These are phyloP conservation scores for Palloptera scutellata DNA, from an alignment of 2,888 invertebrate genomes.

Conservation along the genomic window DNA sequence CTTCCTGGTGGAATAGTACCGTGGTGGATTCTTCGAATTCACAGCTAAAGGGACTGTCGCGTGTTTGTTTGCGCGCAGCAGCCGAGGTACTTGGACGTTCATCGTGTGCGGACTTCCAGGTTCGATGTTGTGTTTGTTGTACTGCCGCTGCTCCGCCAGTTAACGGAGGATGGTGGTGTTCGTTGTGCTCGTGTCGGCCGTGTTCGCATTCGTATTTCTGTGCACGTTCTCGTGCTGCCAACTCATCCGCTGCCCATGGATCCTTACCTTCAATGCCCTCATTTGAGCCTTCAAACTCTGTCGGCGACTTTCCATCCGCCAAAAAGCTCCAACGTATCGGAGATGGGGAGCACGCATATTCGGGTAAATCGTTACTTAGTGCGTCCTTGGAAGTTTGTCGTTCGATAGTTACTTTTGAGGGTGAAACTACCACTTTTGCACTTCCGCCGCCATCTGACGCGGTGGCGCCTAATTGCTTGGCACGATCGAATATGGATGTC, in stretches of 20 bases:
- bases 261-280: conserved; percentile 23
- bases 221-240: conserved; percentile 12
- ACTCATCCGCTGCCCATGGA: conserved; percentile 26
- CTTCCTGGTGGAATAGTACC: conserved; percentile 63
- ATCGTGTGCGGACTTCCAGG: conserved; percentile 48
- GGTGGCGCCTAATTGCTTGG: conserved; percentile 48
- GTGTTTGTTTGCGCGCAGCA: conserved; percentile 52
- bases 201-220: conserved; percentile 26
- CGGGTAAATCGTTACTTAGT: conserved; percentile 59
- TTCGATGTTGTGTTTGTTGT: conserved; percentile 28
- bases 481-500: conserved; percentile 61
- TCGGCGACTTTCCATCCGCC: conserved; percentile 60
- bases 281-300: conserved; percentile 52
- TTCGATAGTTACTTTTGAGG: conserved; percentile 59
- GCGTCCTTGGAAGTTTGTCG: conserved; percentile 59
- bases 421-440: conserved; percentile 49
- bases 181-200: conserved; percentile 29
- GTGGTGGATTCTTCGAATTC: conserved; percentile 62
- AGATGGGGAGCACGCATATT: conserved; percentile 63
- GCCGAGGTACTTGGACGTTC: conserved; percentile 50
- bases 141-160: conserved; percentile 9
- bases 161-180: conserved; percentile 21
- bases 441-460: conserved; percentile 40
- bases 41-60: conserved; percentile 54
- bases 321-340: conserved; percentile 65